Percentiles rank a stretch among this genome's conserved stretches.
These are phyloP conservation scores for Diachrysia chrysitis DNA, from an alignment of 2,888 invertebrate genomes.

Conservation along the genomic window DNA sequence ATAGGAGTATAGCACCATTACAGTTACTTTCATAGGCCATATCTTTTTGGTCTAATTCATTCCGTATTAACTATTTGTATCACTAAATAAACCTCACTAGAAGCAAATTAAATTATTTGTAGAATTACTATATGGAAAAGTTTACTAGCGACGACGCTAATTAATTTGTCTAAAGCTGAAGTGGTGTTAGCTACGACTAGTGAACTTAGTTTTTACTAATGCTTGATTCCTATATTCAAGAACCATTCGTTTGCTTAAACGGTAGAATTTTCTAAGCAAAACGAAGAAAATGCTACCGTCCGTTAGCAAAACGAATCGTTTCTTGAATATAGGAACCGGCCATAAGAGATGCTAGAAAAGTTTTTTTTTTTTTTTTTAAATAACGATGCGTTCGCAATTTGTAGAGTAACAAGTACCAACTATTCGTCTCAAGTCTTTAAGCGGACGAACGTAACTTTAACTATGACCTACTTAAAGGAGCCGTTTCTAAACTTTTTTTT, in stretches of 20 bases:
- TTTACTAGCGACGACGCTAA: slow-evolving; percentile 41
- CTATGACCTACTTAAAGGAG: slow-evolving; percentile 3
- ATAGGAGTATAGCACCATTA: slow-evolving; percentile 87
- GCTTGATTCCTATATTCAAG: too few species aligned
- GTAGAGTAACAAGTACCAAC: slow-evolving; percentile 8
- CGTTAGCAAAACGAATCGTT: too few species aligned
- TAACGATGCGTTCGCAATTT: background rate
- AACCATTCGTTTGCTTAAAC: too few species aligned
- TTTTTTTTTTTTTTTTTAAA: too few species aligned
- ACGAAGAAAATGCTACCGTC: too few species aligned
- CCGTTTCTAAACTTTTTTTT: background rate
- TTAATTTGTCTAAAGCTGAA: slow-evolving; percentile 42
- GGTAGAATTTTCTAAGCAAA: too few species aligned
- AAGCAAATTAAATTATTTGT: slow-evolving; percentile 48
- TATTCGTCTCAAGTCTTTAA: slow-evolving; percentile 17
- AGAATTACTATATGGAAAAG: slow-evolving; percentile 44
- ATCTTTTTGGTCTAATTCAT: slow-evolving; percentile 84
- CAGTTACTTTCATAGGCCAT: slow-evolving; percentile 88
- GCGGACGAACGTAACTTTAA: slow-evolving; percentile 6
- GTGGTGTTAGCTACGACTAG: slow-evolving; percentile 53
- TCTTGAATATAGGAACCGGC: too few species aligned
- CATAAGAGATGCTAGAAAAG: too few species aligned
- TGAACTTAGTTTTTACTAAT: slow-evolving; percentile 44
- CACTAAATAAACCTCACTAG: slow-evolving; percentile 52
- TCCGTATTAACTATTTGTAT: slow-evolving; percentile 58